These are phyloP conservation scores for Andrena praecox DNA, from an alignment of 2,888 invertebrate species.

Conservation along the genomic window DNA sequence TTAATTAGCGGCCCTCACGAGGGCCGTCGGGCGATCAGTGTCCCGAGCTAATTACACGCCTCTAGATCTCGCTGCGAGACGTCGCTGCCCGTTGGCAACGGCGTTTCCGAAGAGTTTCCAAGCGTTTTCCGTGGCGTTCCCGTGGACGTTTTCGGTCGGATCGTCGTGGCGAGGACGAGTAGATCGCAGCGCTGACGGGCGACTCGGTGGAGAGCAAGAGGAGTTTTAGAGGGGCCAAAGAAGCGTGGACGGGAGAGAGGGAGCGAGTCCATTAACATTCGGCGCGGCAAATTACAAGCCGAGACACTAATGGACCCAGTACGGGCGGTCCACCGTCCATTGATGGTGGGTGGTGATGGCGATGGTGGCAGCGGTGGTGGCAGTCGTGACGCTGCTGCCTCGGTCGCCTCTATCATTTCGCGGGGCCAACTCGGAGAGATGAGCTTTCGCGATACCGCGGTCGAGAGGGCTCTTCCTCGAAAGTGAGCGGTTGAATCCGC, in stretches of 20 bases:
- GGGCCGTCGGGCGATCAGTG: conserved; percentile 63
- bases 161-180: background rate
- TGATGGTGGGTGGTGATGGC: conserved; percentile 75
- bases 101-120: background rate
- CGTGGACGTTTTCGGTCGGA: background rate
- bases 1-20: conserved; percentile 73
- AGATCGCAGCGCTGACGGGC: conserved; percentile 1
- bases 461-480: conserved; percentile 27
- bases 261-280: conserved; percentile 83
- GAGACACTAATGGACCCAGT: conserved; percentile 81
- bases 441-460: conserved; percentile 63
- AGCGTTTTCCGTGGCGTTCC: background rate
- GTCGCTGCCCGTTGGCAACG: conserved; percentile 11
- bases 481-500: conserved; percentile 31
- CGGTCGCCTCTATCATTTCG: conserved; percentile 40
- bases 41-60: conserved; percentile 70
- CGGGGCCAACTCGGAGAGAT: conserved; percentile 56
- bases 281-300: conserved; percentile 85
- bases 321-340: conserved; percentile 75
- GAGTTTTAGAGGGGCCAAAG: conserved; percentile 51
- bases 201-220: background rate
- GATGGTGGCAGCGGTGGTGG: conserved; percentile 37
- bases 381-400: conserved; percentile 48
- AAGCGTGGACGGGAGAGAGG: conserved; percentile 3
- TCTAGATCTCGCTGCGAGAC: conserved; percentile 46